A percentile compares a stretch with the other conserved stretches of the same genome.
Conservation (phyloP, 1,140 invertebrate genomes). For the Brachionus rotundiformis region DNA sequence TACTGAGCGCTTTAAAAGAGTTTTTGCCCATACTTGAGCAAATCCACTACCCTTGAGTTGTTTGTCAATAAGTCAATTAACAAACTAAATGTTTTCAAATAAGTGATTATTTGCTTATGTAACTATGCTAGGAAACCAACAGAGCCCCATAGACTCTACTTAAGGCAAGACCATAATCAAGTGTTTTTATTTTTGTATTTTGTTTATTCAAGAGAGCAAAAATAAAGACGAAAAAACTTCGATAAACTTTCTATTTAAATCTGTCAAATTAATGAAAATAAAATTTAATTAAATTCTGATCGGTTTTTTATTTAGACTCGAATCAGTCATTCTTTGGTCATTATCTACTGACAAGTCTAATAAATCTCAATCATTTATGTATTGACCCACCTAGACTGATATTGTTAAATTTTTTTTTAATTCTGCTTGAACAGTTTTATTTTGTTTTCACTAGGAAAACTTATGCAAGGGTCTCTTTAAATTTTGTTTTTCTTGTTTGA, state of each 20-base stretch:
- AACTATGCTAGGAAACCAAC: not conserved
- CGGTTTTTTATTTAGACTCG: not conserved
- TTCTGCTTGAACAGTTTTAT: slow-evolving; percentile 1
- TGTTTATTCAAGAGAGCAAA: not conserved
- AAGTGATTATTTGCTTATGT: slow-evolving; percentile 19
- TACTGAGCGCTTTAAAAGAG: not conserved
- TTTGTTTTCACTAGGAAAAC: not conserved
- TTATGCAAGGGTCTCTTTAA: not conserved
- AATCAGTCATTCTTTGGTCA: not conserved
- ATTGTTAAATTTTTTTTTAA: not conserved
- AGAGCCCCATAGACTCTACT: not conserved
- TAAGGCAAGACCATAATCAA: not conserved
- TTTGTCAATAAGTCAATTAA: slow-evolving; percentile 16
- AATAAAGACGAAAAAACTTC: not conserved
- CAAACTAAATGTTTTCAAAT: not conserved
- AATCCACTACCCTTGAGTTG: slow-evolving; percentile 16
- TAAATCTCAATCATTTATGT: slow-evolving; percentile 2
- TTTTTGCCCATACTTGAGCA: not conserved
- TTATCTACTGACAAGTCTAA: not conserved
- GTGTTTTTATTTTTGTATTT: slow-evolving; percentile 10
- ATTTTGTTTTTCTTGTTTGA: too few relatives aligned
- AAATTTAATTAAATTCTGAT: slow-evolving; percentile 22
- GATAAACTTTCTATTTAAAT: slow-evolving; percentile 14
- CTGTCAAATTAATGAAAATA: slow-evolving; percentile 20
- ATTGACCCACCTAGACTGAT: not conserved